phyloP scores from a whole-genome alignment of 1,140 invertebrate genomes.

The Microplitis demolitor region DNA sequence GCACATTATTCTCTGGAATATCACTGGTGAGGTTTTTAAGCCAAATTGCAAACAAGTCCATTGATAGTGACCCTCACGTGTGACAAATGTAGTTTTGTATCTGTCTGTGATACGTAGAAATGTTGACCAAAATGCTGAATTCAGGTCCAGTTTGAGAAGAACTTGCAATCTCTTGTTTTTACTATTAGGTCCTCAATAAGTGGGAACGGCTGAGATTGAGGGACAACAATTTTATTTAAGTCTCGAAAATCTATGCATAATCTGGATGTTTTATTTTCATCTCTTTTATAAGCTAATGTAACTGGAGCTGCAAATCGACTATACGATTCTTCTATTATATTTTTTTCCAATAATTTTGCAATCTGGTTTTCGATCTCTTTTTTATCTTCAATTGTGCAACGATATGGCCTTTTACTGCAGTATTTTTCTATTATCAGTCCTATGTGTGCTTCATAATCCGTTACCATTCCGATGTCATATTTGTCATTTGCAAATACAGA shows the following conservation, averaged over 20 bases:
- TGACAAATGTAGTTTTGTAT: slow-evolving; percentile 51
- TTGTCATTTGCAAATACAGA: slow-evolving; percentile 50
- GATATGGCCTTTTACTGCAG: slow-evolving; percentile 45
- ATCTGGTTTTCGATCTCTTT: slow-evolving; percentile 50
- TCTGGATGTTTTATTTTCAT: slow-evolving; percentile 41
- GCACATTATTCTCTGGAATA: slow-evolving; percentile 41
- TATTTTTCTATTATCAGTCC: slow-evolving; percentile 48
- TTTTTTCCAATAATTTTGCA: slow-evolving; percentile 43
- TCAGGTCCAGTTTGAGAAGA: slow-evolving; percentile 40
- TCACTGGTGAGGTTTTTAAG: slow-evolving; percentile 35
- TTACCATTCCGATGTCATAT: slow-evolving; percentile 42
- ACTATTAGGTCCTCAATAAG: slow-evolving; percentile 43
- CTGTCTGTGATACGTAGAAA: slow-evolving; percentile 39
- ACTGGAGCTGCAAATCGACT: slow-evolving; percentile 50
- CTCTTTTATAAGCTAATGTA: slow-evolving; percentile 46
- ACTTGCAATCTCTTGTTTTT: slow-evolving; percentile 45
- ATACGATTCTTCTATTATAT: slow-evolving; percentile 49
- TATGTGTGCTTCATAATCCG: slow-evolving; percentile 39
- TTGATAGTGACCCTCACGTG: slow-evolving; percentile 41
- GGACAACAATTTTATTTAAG: slow-evolving; percentile 48
- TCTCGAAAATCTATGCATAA: slow-evolving; percentile 27
- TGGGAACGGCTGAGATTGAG: slow-evolving; percentile 49
- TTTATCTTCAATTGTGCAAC: slow-evolving; percentile 47
- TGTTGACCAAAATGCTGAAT: slow-evolving; percentile 37
- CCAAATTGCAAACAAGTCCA: too few species aligned